These are phyloP conservation scores for Trichechus manatus DNA, from an alignment of 2,113 vertebrate species.

Conservation along the genomic window DNA sequence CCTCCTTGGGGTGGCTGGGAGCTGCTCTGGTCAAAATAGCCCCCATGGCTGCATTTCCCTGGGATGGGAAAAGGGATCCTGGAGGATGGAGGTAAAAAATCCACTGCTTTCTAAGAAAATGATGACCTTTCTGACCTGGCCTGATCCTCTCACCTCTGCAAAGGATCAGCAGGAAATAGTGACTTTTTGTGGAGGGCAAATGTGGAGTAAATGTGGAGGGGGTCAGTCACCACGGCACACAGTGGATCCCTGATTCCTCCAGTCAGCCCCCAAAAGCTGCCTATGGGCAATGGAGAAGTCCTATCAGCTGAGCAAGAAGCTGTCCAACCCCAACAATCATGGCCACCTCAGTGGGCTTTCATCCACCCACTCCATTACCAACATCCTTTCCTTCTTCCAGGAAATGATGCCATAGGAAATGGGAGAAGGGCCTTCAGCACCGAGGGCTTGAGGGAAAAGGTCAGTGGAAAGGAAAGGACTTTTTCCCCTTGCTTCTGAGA, in stretches of 20 bases:
- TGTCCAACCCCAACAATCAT: not conserved
- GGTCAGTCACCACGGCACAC: not conserved
- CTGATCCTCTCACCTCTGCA: not conserved
- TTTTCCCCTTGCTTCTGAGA: not conserved
- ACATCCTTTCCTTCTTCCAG: not conserved
- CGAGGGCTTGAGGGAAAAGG: not conserved
- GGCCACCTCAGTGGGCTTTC: not conserved
- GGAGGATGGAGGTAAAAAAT: not conserved
- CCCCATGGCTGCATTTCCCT: conserved; percentile 95
- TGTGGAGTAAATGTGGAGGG: not conserved
- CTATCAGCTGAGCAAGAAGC: not conserved
- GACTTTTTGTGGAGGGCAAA: not conserved
- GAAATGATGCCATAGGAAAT: not conserved
- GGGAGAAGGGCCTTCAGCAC: not conserved
- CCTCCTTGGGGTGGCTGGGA: conserved; percentile 89
- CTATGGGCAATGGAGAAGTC: not conserved
- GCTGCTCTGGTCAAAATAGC: conserved; percentile 90
- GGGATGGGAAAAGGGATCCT: conserved; percentile 22
- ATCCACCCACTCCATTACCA: not conserved
- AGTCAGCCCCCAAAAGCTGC: not conserved
- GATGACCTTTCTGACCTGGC: not conserved
- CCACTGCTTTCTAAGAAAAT: not conserved
- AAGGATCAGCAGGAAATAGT: not conserved
- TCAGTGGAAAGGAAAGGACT: not conserved
- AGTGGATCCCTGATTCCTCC: not conserved